Conservation (phyloP, 2,888 invertebrate genomes). For the Leptothorax acervorum region DNA sequence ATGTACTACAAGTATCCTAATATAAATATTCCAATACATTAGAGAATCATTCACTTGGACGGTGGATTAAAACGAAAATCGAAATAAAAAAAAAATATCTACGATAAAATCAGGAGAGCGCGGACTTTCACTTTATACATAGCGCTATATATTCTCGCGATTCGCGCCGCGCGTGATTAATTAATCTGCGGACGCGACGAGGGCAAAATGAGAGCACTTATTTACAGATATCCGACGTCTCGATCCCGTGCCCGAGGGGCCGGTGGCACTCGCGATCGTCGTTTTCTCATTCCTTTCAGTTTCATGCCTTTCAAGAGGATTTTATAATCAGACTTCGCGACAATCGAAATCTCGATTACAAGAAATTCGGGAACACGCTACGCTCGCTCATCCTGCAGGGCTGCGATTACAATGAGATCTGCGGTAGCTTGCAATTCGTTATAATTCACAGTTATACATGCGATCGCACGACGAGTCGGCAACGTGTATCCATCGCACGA, state of each 20-base stretch:
- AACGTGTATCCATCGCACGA: conserved; percentile 31
- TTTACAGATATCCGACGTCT: not conserved
- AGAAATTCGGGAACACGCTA: conserved; percentile 56
- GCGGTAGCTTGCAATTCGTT: conserved; percentile 59
- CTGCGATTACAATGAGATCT: conserved; percentile 69
- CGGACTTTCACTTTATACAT: not conserved
- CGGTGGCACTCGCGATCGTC: not conserved
- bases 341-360: conserved; percentile 58
- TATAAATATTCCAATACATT: conserved; percentile 28
- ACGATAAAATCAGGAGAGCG: not conserved
- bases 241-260: not conserved
- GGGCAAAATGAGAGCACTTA: conserved; percentile 8
- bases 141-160: not conserved
- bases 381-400: conserved; percentile 62
- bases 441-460: conserved; percentile 61
- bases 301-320: conserved; percentile 71
- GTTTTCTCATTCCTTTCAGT: conserved; percentile 61
- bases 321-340: conserved; percentile 59
- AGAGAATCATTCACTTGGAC: conserved; percentile 14
- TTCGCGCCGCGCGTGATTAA: not conserved
- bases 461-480: conserved; percentile 19
- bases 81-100: conserved; percentile 4
- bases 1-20: not conserved
- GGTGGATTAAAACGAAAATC: not conserved
- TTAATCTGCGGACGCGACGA: not conserved